Evolutionary conservation across 2,797 vertebrate species (phyloP), one percentile per base, ranked within the genome.

Genomic region (Coregonus ussuriensis): DNA sequence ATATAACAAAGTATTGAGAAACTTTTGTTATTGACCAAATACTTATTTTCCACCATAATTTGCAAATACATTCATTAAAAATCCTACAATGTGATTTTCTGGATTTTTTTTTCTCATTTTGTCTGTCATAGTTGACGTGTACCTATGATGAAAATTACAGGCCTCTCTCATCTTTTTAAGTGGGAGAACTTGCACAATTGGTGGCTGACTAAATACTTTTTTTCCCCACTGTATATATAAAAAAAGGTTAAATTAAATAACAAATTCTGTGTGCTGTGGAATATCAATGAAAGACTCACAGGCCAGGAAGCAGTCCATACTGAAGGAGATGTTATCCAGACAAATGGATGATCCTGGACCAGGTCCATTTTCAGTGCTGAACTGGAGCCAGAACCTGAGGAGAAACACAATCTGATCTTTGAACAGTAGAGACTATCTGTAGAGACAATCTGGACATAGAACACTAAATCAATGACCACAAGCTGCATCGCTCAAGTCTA

Each of bases 231-330:
- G 25, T 3, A 25, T 25, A 15, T 13, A 14, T 16, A 63, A 29
- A 29, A 29, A 70, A 76, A 15, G 6, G 21, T 29, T 72, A 21
- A 5, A 21, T 51, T 15, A 35, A 9, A 7, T 25, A 29, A 1
- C 71, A 56, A 52, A 25, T 13, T 47, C 3, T 47, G 41, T 47
- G 41, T 47, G 3, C 41, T 66, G 16, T 72, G 29, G 51, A 74
- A 72, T 4, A 37, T 41, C 15, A 37, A 16, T 37, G 16, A 37
- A 47, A 53, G 82, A 96, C 97, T 99, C 91, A 99, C 98, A 97
- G 92, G 97, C 96, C 91, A 99, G 92, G 84, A 98, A 99, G 89
- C 98, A 99, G 90, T 97, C 96, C 93, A 98, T 94, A 80, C 96
- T 99, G 89, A 99, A 93, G 77, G 98, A 98, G 84, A 99, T 86